These are phyloP conservation scores for Eristalis intricaria DNA, from an alignment of 2,888 invertebrate genomes.

Conservation along the genomic window DNA sequence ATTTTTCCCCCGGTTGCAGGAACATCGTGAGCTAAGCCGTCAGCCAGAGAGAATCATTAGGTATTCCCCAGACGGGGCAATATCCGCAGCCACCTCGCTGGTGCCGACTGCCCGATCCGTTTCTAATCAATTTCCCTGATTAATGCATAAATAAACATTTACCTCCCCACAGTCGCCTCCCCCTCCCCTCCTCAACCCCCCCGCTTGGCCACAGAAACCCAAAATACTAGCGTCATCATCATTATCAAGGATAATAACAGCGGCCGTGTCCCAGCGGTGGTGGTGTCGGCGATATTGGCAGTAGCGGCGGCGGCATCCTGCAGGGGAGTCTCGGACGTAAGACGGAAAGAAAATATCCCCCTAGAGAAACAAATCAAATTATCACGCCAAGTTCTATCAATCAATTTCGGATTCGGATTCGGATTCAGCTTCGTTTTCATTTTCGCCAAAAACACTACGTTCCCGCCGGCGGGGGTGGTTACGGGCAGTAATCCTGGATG, in stretches of 20 bases:
- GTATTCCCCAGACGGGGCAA: constrained; percentile 47
- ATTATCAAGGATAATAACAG: constrained; percentile 66
- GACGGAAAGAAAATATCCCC: constrained; percentile 53
- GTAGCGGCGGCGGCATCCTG: background rate
- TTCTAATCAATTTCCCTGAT: constrained; percentile 71
- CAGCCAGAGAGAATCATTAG: constrained; percentile 27
- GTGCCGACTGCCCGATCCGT: constrained; percentile 57
- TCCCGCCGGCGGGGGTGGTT: background rate
- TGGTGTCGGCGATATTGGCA: background rate
- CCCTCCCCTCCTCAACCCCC: background rate
- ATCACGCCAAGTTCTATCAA: constrained; percentile 65
- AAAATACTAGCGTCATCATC: constrained; percentile 47
- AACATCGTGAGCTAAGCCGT: background rate
- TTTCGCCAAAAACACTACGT: background rate
- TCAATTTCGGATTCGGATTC: constrained; percentile 55
- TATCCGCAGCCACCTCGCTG: constrained; percentile 33
- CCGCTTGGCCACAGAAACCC: background rate
- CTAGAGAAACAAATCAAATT: constrained; percentile 67
- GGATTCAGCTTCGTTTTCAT: constrained; percentile 22
- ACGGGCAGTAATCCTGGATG: constrained; percentile 1
- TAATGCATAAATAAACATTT: constrained; percentile 70
- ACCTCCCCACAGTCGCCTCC: constrained; percentile 1
- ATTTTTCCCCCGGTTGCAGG: constrained; percentile 27
- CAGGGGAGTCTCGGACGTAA: background rate
- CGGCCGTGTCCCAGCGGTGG: constrained; percentile 1